Percentiles rank a stretch among this genome's conserved stretches.
Evolutionary conservation across 2,888 invertebrate genomes (phyloP).

Genomic region (Lacanobia wlatinum): DNA sequence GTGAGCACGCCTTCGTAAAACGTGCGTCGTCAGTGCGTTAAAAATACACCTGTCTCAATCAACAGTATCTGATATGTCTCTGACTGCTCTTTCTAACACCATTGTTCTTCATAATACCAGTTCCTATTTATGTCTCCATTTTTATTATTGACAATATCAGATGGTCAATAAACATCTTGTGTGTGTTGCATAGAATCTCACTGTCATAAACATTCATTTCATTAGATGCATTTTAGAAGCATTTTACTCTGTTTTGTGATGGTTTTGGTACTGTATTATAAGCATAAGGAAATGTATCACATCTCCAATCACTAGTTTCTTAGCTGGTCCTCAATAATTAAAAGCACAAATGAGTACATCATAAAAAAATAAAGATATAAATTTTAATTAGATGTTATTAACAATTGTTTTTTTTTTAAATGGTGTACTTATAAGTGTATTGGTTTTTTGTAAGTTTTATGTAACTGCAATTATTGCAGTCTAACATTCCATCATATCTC

Average conservation of each 20-base stretch:
- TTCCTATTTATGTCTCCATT: constrained; percentile 24
- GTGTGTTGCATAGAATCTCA: constrained; percentile 59
- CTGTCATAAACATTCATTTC: constrained; percentile 10
- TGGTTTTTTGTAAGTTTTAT: constrained; percentile 49
- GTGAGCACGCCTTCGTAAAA: too few species aligned
- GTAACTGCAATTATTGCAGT: constrained; percentile 51
- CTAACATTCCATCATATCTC: constrained; percentile 63
- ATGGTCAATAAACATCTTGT: constrained; percentile 18
- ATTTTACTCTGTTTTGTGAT: constrained; percentile 24
- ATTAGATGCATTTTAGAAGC: constrained; percentile 32
- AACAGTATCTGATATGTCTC: not conserved
- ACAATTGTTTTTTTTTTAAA: constrained; percentile 32
- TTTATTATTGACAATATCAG: constrained; percentile 15
- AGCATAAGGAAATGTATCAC: constrained; percentile 3
- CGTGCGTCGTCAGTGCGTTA: too few species aligned
- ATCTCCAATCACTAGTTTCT: not conserved
- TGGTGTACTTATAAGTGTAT: constrained; percentile 57
- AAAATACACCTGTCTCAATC: not conserved
- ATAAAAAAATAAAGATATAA: constrained; percentile 37
- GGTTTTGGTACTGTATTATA: constrained; percentile 20
- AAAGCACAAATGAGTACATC: constrained; percentile 61
- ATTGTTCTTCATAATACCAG: constrained; percentile 15
- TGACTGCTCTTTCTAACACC: constrained; percentile 10
- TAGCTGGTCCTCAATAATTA: constrained; percentile 27
- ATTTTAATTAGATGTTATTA: constrained; percentile 39